Conservation (phyloP, 2,888 invertebrate species). For the Octonoba sinensis region DNA sequence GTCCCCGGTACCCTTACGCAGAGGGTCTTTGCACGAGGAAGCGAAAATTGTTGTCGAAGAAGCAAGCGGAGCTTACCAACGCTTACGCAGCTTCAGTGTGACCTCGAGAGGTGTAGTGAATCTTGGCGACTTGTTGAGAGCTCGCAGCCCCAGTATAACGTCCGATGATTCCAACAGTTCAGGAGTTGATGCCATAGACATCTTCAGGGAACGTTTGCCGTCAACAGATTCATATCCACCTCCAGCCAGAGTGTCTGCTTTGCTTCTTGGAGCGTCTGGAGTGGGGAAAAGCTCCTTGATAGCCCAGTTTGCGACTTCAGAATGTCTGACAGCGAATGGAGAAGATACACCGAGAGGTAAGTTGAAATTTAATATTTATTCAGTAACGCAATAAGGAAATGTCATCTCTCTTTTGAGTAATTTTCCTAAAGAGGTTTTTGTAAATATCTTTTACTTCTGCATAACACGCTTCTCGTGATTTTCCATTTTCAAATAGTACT, state of each 20-base stretch:
- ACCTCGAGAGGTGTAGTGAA: conserved; percentile 59
- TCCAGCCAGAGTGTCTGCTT: conserved; percentile 51
- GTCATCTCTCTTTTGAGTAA: background rate
- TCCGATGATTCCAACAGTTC: conserved; percentile 40
- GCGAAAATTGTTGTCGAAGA: conserved; percentile 12
- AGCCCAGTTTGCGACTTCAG: conserved; percentile 73
- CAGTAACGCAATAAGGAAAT: background rate
- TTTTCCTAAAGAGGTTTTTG: background rate
- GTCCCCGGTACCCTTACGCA: no score
- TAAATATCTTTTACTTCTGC: background rate
- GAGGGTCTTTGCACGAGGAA: background rate
- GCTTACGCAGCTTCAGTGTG: conserved; percentile 59
- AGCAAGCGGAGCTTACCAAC: conserved; percentile 24
- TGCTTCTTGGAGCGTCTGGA: conserved; percentile 66
- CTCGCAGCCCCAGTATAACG: conserved; percentile 33
- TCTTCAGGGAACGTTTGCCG: conserved; percentile 38
- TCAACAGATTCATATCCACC: conserved; percentile 42
- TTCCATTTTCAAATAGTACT: no score
- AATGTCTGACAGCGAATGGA: conserved; percentile 72
- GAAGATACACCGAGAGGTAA: conserved; percentile 38
- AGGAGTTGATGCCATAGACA: conserved; percentile 26
- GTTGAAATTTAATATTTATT: background rate
- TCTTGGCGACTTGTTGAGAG: conserved; percentile 52
- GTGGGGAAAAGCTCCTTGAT: conserved; percentile 67
- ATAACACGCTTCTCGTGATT: no score